Evolutionary conservation across 2,888 invertebrate species (phyloP).

Genomic region (Ligdia adustata): DNA sequence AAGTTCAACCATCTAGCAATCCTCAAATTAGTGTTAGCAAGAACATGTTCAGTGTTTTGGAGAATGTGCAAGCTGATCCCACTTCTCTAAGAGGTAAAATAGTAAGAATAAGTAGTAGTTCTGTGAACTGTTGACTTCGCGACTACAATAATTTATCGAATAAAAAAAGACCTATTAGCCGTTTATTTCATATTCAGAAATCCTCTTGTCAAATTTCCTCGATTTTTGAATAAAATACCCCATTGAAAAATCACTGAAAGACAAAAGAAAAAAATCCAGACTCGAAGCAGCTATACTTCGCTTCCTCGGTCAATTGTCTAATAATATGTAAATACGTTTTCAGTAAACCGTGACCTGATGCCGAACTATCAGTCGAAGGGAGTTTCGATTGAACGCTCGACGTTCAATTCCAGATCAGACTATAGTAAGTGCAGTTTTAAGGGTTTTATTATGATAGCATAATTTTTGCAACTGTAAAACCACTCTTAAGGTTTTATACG

Average conservation of each 20-base stretch:
- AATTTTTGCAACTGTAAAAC: no score
- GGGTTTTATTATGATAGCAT: no score
- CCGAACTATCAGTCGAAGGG: slow-evolving; percentile 72
- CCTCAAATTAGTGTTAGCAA: slow-evolving; percentile 68
- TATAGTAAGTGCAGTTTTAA: slow-evolving; percentile 73
- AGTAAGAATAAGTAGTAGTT: no score
- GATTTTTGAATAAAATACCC: no score
- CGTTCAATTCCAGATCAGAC: slow-evolving; percentile 72
- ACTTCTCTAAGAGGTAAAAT: slow-evolving; percentile 65
- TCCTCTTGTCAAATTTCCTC: slow-evolving; percentile 8
- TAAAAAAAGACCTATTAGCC: no score
- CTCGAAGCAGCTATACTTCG: no score
- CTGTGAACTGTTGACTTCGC: no score
- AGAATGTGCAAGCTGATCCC: slow-evolving; percentile 65
- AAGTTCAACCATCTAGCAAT: slow-evolving; percentile 56
- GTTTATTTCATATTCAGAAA: no score
- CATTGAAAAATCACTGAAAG: neutral
- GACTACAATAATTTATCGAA: no score
- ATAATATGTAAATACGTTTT: slow-evolving; percentile 33
- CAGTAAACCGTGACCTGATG: slow-evolving; percentile 67
- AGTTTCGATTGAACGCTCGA: slow-evolving; percentile 77
- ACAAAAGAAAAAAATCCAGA: no score
- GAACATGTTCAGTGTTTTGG: slow-evolving; percentile 68
- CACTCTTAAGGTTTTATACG: no score
- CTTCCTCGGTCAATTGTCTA: no score